phyloP scores from a whole-genome alignment of 1,140 invertebrate species.

The Lucilia sericata region DNA sequence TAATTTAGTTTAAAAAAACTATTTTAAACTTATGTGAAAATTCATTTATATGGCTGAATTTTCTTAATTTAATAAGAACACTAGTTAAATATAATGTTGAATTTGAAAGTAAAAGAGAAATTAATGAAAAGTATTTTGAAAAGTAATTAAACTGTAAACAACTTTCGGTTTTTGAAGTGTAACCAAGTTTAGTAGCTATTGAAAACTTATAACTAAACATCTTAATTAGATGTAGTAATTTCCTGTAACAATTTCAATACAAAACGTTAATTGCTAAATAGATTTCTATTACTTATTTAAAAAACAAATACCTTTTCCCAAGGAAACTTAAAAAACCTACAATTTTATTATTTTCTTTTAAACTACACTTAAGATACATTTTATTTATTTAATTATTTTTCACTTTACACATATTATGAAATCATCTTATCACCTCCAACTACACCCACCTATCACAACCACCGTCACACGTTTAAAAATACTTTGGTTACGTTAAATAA shows the following conservation, averaged over 20 bases:
- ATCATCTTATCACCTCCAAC: neutral
- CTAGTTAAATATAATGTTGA: neutral
- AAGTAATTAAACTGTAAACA: neutral
- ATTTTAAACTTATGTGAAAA: neutral
- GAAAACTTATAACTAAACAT: neutral
- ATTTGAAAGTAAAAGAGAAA: neutral
- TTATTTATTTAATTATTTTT: neutral
- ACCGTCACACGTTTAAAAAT: too few species aligned
- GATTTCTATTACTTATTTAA: neutral
- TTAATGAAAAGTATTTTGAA: neutral
- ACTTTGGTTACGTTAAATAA: neutral
- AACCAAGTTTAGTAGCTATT: neutral
- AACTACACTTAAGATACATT: neutral
- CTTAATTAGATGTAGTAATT: conserved; percentile 14
- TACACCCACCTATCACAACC: neutral
- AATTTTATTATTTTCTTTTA: neutral
- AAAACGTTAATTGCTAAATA: neutral
- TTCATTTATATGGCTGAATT: neutral
- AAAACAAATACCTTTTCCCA: neutral
- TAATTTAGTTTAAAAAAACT: neutral
- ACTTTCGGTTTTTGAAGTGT: neutral
- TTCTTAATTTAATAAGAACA: neutral
- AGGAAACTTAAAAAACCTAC: neutral
- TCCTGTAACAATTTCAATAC: neutral
- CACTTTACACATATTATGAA: too few species aligned